Evolutionary conservation across 1,140 invertebrate genomes (phyloP).

Genomic region (Ceratina japonica): DNA sequence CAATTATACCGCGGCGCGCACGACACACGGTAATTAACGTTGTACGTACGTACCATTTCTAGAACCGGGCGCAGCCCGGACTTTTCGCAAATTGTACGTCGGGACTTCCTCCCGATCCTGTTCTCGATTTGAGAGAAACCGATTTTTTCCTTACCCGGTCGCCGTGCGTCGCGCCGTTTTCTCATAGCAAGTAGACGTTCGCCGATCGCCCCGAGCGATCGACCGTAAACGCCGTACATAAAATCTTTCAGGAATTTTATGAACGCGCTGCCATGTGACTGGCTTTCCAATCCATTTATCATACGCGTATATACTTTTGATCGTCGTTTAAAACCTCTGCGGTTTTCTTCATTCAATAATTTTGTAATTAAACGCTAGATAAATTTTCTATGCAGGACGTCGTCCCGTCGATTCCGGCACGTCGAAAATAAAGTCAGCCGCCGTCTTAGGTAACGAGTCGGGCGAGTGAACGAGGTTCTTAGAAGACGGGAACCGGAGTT

Average conservation of each 20-base stretch:
- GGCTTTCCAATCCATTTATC: neutral
- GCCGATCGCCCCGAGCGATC: constrained; percentile 12
- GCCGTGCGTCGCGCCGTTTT: neutral
- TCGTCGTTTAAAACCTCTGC: neutral
- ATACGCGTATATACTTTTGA: neutral
- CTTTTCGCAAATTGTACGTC: constrained; percentile 36
- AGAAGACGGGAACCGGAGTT: neutral
- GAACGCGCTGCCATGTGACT: neutral
- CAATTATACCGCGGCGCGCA: constrained; percentile 9
- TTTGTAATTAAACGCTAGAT: too few relatives aligned
- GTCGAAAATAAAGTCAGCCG: too few relatives aligned
- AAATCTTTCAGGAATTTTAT: constrained; percentile 31
- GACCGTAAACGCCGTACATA: constrained; percentile 27
- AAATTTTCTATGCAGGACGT: too few relatives aligned
- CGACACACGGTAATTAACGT: constrained; percentile 28
- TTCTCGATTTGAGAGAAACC: neutral
- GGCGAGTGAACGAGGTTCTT: neutral
- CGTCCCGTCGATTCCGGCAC: too few relatives aligned
- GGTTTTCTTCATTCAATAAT: neutral
- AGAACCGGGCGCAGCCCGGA: neutral
- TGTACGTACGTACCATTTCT: constrained; percentile 15
- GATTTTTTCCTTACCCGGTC: neutral
- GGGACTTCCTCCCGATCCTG: constrained; percentile 31
- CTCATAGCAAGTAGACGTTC: constrained; percentile 9
- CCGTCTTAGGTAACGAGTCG: neutral